Evolutionary conservation across 2,888 invertebrate species (phyloP).

Genomic region (Miltochrista miniata): DNA sequence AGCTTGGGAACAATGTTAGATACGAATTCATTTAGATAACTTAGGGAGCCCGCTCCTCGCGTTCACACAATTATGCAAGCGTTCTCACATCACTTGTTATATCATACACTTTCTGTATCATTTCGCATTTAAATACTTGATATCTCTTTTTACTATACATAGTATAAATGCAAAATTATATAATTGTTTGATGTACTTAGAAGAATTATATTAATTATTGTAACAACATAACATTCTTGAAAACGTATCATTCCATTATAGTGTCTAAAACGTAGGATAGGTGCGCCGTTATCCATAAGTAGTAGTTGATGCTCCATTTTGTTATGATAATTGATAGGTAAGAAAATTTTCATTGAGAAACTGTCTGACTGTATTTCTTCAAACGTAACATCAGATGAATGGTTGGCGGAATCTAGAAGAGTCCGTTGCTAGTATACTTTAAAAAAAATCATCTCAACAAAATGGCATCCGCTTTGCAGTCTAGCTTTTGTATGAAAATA

Average conservation of each 20-base stretch:
- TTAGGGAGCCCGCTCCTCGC: conserved; percentile 66
- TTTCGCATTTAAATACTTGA: conserved; percentile 18
- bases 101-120: conserved; percentile 33
- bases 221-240: conserved; percentile 78
- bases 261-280: conserved; percentile 80
- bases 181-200: conserved; percentile 39
- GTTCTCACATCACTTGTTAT: conserved; percentile 45
- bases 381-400: conserved; percentile 10
- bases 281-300: conserved; percentile 71
- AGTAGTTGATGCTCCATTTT: conserved; percentile 37
- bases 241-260: conserved; percentile 82
- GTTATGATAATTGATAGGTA: conserved; percentile 21
- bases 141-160: conserved; percentile 13
- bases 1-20: conserved; percentile 82
- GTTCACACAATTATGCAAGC: conserved; percentile 66
- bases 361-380: conserved; percentile 31
- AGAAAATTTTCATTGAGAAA: conserved; percentile 20
- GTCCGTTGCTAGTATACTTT: neutral
- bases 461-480: conserved; percentile 15
- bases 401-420: too few species aligned
- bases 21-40: conserved; percentile 76
- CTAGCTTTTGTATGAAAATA: conserved; percentile 25
- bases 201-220: conserved; percentile 51
- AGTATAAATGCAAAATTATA: conserved; percentile 35
- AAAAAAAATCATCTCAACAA: conserved; percentile 7